Percentiles rank a stretch among this genome's conserved stretches.
Evolutionary conservation across 92 coral and sea anemone species (phyloP).

Genomic region (Pocillopora grandis): DNA sequence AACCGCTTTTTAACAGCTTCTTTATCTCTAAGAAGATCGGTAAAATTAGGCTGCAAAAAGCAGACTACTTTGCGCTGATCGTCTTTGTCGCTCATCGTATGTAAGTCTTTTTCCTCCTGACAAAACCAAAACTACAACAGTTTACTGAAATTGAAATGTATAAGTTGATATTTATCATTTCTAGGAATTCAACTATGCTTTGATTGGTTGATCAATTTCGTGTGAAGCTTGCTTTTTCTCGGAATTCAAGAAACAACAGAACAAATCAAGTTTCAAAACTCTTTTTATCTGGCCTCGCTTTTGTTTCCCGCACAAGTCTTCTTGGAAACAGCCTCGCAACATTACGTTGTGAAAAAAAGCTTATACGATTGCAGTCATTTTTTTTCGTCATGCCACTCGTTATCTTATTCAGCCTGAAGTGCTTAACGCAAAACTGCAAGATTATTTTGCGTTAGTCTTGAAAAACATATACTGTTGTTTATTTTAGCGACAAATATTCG

Average conservation of each 20-base stretch:
- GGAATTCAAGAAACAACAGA: not conserved
- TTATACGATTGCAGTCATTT: too few species aligned
- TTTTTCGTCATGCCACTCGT: too few species aligned
- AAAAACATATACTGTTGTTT: too few species aligned
- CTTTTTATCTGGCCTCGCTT: too few species aligned
- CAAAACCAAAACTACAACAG: not conserved
- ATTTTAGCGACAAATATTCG: not conserved
- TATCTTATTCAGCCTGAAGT: too few species aligned
- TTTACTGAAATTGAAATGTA: constrained; percentile 8
- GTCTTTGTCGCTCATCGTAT: constrained; percentile 23
- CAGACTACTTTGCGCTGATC: constrained; percentile 63
- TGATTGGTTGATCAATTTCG: constrained; percentile 16
- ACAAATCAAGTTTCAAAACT: too few species aligned
- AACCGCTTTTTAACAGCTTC: constrained; percentile 44
- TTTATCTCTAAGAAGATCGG: constrained; percentile 56
- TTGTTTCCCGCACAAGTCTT: too few species aligned
- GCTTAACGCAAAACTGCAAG: too few species aligned
- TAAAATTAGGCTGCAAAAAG: constrained; percentile 86
- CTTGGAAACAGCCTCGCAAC: too few species aligned
- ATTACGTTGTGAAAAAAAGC: too few species aligned
- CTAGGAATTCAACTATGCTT: not conserved
- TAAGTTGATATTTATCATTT: not conserved
- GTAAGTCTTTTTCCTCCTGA: not conserved
- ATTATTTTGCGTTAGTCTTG: too few species aligned
- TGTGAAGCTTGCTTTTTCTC: constrained; percentile 13